phyloP scores from a whole-genome alignment of 2,113 vertebrate genomes.

The Mesembrinibis cayennensis region DNA sequence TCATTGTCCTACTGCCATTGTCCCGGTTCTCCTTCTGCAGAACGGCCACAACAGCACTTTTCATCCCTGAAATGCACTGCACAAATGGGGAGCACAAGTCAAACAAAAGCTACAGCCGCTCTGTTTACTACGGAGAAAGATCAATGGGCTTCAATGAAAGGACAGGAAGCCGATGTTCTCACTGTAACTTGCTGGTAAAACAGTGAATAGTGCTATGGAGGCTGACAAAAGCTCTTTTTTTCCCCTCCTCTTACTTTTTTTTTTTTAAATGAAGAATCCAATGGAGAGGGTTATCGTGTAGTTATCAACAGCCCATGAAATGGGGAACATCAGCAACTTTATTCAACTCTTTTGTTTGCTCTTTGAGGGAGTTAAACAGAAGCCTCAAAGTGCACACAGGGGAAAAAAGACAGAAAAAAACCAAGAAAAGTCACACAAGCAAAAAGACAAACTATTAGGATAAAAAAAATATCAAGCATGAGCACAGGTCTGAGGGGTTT shows the following conservation, averaged over 20 bases:
- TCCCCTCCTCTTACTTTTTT: neutral
- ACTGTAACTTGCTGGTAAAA: slow-evolving; percentile 65
- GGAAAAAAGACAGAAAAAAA: neutral
- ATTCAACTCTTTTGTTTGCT: slow-evolving; percentile 45
- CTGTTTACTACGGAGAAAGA: slow-evolving; percentile 67
- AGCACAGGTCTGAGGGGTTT: neutral
- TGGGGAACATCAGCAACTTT: slow-evolving; percentile 49
- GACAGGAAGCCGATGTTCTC: slow-evolving; percentile 71
- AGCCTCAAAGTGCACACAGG: neutral
- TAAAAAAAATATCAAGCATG: accelerated
- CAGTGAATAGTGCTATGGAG: slow-evolving; percentile 50
- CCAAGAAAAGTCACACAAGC: neutral
- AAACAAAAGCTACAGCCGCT: slow-evolving; percentile 68
- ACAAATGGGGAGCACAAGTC: slow-evolving; percentile 50
- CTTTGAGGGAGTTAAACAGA: slow-evolving; percentile 7
- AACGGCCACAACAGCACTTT: slow-evolving; percentile 58
- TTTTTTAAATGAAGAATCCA: slow-evolving; percentile 54
- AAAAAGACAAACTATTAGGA: neutral
- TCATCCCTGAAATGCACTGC: slow-evolving; percentile 38
- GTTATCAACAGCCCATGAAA: slow-evolving; percentile 63
- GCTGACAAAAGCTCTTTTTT: slow-evolving; percentile 58
- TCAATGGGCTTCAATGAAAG: slow-evolving; percentile 73
- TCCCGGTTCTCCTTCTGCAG: slow-evolving; percentile 21
- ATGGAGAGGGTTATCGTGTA: slow-evolving; percentile 23
- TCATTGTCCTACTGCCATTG: slow-evolving; percentile 10